Percentiles rank a stretch among this genome's conserved stretches.
phyloP scores from a whole-genome alignment of 2,113 vertebrate species.

The Pogona vitticeps region DNA sequence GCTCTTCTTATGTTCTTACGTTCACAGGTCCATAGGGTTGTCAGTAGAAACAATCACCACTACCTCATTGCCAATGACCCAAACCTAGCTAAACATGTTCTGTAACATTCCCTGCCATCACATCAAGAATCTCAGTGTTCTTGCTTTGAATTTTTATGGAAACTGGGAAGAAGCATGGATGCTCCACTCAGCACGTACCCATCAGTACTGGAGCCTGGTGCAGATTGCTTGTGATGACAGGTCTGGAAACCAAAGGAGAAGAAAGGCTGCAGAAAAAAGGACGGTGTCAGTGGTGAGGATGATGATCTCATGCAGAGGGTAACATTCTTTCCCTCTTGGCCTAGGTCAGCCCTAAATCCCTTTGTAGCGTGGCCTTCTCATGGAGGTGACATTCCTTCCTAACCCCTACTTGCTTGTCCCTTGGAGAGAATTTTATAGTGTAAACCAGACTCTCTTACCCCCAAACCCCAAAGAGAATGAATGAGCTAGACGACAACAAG shows the following conservation, averaged over 20 bases:
- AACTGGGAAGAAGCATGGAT: not conserved
- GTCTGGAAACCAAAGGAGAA: not conserved
- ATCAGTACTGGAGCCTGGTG: not conserved
- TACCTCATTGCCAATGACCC: too few species aligned
- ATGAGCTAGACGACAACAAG: conserved; percentile 3
- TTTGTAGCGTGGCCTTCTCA: not conserved
- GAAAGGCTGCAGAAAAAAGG: not conserved
- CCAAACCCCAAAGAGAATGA: conserved; percentile 5
- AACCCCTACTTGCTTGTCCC: not conserved
- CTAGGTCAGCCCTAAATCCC: not conserved
- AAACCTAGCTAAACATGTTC: too few species aligned
- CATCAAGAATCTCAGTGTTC: not conserved
- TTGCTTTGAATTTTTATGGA: not conserved
- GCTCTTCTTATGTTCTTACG: too few species aligned
- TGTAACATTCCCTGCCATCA: not conserved
- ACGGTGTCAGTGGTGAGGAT: not conserved
- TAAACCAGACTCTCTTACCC: not conserved
- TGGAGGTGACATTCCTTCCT: not conserved
- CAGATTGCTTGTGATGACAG: not conserved
- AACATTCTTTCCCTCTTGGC: conserved; percentile 19
- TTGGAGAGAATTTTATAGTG: not conserved
- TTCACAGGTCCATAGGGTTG: not conserved
- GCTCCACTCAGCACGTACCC: too few species aligned
- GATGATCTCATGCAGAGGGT: not conserved
- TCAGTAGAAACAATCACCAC: not conserved